Base-by-base conservation (phyloP, 2,888 invertebrate species). In the Elysia crispata region DNA sequence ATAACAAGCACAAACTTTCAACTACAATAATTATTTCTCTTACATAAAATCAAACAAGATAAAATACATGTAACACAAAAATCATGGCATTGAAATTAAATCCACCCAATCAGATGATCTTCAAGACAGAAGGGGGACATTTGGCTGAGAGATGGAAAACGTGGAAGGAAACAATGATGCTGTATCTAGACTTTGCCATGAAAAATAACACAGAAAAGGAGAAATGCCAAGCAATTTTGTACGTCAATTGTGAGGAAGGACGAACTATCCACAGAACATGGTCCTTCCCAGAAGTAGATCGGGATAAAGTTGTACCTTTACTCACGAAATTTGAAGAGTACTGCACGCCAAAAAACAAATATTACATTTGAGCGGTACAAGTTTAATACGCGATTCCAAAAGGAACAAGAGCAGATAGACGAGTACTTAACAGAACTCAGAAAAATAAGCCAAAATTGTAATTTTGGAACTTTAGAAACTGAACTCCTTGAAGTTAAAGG, bases 131-230 rank as follows among this genome's bases (percentile, higher is more conserved):
- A 60, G 60, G 60, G 15, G 60, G 60, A 15, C 60, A 60, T 3
- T 60, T 60, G 6, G 60, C 60, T 60, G 60, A 60, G 60, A 60
- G 23, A 60, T 15, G 60, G 60, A 60, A 15, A 15, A 60, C 60
- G 15, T 60, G 60, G 60, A 60, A 60, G 60, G 60, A 60, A 18
- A 60, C 60, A 6, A 15, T 60, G 60, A 15, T 6, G 20, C 15
- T 60, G 8, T 60, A 60, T 23, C 15, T 60, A 60, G 60, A 60
- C 23, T 23, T 60, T 5, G 60, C 60, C 60, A 60, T 60, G 6
- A 60, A 3, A 60, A 15, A 20, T 23, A 20, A 3, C 5, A 8
- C 60, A 60, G 60, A 60, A 18, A 8, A 8, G 15, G 60, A 60
- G 23, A 20, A 60, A 60, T 60, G 60, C 23, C 5, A 60, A 60